These are phyloP conservation scores for Agrochola litura DNA, from an alignment of 2,888 invertebrate species.

Conservation along the genomic window DNA sequence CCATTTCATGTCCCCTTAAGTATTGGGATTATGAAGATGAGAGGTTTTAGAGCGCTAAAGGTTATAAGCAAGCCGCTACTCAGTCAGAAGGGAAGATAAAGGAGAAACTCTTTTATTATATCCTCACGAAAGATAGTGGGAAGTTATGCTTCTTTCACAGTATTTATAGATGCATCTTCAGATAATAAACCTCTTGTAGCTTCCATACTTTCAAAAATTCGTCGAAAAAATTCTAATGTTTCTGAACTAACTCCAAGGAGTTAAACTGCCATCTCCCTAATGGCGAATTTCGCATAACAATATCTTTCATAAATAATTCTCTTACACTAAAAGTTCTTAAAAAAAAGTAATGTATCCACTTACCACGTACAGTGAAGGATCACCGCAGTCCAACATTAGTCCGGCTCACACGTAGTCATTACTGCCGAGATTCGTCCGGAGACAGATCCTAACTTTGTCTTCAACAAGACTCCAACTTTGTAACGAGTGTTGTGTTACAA, in stretches of 20 bases:
- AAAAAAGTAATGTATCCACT: slow-evolving; percentile 44
- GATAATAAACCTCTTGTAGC: not conserved
- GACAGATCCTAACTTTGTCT: slow-evolving; percentile 39
- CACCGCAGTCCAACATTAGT: slow-evolving; percentile 31
- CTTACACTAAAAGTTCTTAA: slow-evolving; percentile 18
- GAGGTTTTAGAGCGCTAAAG: not conserved
- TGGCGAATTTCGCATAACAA: slow-evolving; percentile 5
- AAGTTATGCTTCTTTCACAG: not conserved
- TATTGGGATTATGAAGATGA: slow-evolving; percentile 17
- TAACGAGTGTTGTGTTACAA: slow-evolving; percentile 55
- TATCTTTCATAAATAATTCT: slow-evolving; percentile 14
- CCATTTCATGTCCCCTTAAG: slow-evolving; percentile 2
- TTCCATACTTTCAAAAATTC: not conserved
- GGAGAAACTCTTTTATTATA: not conserved
- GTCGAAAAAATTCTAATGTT: not conserved
- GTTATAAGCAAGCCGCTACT: not conserved
- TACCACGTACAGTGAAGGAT: slow-evolving; percentile 42
- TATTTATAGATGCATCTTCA: not conserved
- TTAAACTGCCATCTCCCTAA: slow-evolving; percentile 19
- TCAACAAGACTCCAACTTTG: slow-evolving; percentile 44
- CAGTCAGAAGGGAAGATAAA: not conserved
- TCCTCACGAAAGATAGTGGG: not conserved
- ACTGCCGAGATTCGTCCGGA: slow-evolving; percentile 29
- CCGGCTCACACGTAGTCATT: slow-evolving; percentile 39
- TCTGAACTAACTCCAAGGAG: slow-evolving; percentile 7